phyloP scores from a whole-genome alignment of 2,113 vertebrate species.

The Pitta sordida region DNA sequence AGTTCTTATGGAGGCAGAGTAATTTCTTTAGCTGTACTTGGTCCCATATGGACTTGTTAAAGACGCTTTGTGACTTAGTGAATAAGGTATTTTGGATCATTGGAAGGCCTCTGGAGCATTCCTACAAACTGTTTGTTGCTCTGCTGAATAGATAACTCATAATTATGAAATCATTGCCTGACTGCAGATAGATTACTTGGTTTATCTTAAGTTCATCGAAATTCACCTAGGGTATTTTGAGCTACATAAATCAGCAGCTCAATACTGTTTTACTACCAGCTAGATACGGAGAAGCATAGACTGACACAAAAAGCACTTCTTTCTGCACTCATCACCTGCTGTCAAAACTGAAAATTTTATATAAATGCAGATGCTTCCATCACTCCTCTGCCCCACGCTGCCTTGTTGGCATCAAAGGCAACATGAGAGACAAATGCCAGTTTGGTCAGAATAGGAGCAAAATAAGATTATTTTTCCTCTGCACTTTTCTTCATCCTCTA shows the following conservation, averaged over 20 bases:
- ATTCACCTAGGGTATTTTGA: background rate
- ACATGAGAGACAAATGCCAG: background rate
- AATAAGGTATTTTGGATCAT: background rate
- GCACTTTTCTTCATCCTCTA: background rate
- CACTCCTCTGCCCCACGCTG: rapidly evolving
- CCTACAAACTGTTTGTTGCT: background rate
- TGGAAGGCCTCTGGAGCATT: background rate
- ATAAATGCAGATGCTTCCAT: background rate
- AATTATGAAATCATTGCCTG: background rate
- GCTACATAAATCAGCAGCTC: background rate
- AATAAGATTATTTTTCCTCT: background rate
- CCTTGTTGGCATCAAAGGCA: background rate
- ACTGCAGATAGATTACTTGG: background rate
- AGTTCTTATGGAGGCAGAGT: background rate
- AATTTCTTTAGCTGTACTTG: background rate
- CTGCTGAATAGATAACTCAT: background rate
- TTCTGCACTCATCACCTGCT: background rate
- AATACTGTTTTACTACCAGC: background rate
- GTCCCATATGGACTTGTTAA: background rate
- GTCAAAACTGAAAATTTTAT: background rate
- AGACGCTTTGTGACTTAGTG: background rate
- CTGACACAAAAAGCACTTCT: background rate
- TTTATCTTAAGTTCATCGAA: background rate
- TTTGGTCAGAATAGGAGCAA: background rate
- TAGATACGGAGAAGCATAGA: background rate